Conservation (phyloP, 2,113 vertebrate species). For the Chrysochloris asiatica region DNA sequence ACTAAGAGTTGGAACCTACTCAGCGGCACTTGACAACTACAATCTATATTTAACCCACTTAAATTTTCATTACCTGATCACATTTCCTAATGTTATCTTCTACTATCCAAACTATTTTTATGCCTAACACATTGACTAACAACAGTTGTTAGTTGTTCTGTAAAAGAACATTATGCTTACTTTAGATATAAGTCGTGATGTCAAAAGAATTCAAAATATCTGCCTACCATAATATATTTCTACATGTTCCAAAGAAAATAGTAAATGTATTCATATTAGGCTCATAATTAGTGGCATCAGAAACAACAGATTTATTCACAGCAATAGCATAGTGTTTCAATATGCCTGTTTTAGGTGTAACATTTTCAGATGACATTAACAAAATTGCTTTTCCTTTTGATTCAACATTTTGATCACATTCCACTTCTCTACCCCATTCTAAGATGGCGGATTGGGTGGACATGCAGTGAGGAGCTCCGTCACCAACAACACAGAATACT, state of each 20-base stretch:
- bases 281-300: slow-evolving; percentile 4
- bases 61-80: slow-evolving; percentile 36
- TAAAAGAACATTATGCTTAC: not conserved
- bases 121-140: not conserved
- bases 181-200: not conserved
- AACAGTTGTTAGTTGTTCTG: not conserved
- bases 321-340: too few species aligned
- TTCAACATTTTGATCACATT: not conserved
- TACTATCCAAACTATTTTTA: slow-evolving; percentile 1
- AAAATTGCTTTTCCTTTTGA: not conserved
- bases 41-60: not conserved
- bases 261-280: not conserved
- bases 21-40: not conserved
- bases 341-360: too few species aligned
- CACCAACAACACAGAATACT: too few species aligned
- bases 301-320: not conserved
- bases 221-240: not conserved
- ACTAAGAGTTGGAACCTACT: too few species aligned
- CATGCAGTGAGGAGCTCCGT: not conserved
- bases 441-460: too few species aligned
- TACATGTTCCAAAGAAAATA: slow-evolving; percentile 2
- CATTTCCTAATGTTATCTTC: not conserved
- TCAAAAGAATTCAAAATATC: not conserved
- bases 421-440: too few species aligned
- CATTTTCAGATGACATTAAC: not conserved